Base-by-base conservation (phyloP, 2,888 invertebrate genomes). In the Nebria brevicollis region DNA sequence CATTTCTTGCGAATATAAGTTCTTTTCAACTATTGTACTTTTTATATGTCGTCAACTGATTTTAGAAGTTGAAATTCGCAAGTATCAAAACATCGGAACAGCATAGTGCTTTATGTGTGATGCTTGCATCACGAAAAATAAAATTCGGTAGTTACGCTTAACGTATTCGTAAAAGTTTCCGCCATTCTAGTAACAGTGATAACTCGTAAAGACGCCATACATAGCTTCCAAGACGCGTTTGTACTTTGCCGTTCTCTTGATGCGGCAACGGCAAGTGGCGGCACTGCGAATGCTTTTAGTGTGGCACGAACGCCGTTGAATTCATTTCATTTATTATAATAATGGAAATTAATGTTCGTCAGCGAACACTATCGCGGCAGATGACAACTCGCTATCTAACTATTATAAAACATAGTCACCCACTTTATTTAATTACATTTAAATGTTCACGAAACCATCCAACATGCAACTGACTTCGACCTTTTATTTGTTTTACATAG, bases 311-410 rank as follows among this genome's bases (percentile, higher is more conserved):
- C 43, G 20, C 43, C 10, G n/a, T 75, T 10, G 26, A 75, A 54
- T 75, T 54, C 54, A 54, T 75, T 43, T 75, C 64, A 20, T 75
- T 75, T 75, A 64, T 54, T 54, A 54, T 54, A 25, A 20, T 75
- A 75, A 75, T 75, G 75, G 54, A 75, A 75, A 75, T 75, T 75
- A 75, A 75, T 54, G 54, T 43, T 64, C 75, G 54, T 75, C 75
- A 75, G 20, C 13, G 26, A 26, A 20, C 26, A 72, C 34, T 72
- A 72, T 10, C 72, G 11, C 72, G 8, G 11, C 13, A 54, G 54
- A 54, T 54, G 54, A 54, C 54, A 54, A 54, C 54, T 13, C 54
- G 54, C 54, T 54, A 54, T 54, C 54, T 54, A 7, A 54, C 54
- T 54, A 54, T 54, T 54, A 54, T 54, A 54, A 54, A 11, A 54